phyloP scores from a whole-genome alignment of 2,888 invertebrate genomes.

The Conchocele bisecta region DNA sequence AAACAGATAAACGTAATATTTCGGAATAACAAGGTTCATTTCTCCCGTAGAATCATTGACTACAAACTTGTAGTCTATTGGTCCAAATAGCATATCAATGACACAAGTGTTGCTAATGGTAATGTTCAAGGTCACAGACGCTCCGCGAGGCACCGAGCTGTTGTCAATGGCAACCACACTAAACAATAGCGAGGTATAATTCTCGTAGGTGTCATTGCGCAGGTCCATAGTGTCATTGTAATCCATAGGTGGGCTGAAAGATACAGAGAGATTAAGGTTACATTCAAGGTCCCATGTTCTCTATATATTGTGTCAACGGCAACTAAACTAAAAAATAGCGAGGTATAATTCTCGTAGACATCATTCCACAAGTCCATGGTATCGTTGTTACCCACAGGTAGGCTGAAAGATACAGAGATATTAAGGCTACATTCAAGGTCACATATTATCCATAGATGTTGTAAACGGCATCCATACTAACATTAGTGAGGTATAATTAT shows the following conservation, averaged over 20 bases:
- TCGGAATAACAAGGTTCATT: constrained; percentile 65
- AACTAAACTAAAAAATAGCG: too few species aligned
- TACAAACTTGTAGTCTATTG: constrained; percentile 55
- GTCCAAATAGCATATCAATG: constrained; percentile 64
- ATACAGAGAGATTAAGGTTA: too few species aligned
- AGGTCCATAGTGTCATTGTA: constrained; percentile 59
- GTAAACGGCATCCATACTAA: too few species aligned
- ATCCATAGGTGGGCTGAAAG: constrained; percentile 60
- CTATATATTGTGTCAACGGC: too few species aligned
- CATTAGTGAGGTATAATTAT: too few species aligned
- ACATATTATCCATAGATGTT: too few species aligned
- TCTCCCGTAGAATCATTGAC: constrained; percentile 66
- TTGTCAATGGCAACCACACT: constrained; percentile 68
- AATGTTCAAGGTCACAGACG: constrained; percentile 61
- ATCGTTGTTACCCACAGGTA: too few species aligned
- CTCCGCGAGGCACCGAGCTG: constrained; percentile 69
- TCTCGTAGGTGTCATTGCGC: constrained; percentile 61
- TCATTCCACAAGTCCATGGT: too few species aligned
- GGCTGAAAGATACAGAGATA: too few species aligned
- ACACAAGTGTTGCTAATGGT: constrained; percentile 74
- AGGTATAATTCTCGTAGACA: too few species aligned
- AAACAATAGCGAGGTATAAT: constrained; percentile 64
- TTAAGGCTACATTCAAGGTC: too few species aligned
- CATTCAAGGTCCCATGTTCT: too few species aligned
- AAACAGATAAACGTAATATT: constrained; percentile 69